Evolutionary conservation across 2,797 vertebrate species (phyloP), one percentile per base, ranked within the genome.

Genomic region (Phrynocephalus forsythii): DNA sequence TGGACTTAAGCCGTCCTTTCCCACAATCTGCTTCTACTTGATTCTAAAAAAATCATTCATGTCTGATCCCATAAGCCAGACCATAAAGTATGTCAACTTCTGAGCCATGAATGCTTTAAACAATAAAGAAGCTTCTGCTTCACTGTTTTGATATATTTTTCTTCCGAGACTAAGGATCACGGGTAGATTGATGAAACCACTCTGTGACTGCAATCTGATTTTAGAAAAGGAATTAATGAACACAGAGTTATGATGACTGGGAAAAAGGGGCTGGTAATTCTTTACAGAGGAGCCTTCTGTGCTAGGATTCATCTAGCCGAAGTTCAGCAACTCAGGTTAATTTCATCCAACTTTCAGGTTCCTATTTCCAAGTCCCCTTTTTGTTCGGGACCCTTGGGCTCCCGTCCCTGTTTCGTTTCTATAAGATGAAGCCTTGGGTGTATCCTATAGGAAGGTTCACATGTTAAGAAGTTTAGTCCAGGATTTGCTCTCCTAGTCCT

Each of bases 11-110:
- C 75, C 38, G 83, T 92, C 88, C 38, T 88, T 90, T 91, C 81
- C 79, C 73, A 84, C 67, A 90, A 72, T 87, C 84, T 94, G 77
- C 79, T 94, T 94, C 91, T 11, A 82, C 44, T 94, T 94, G 90
- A 44, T 92, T 84, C 78, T 81, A 88, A 60, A 85, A 84, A 88
- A 75, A 80, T 30, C 68, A 24, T 89, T 89, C 71, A 24, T 50
- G 48, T 91, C 92, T 88, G 68, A 91, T 91, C 76, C 86, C 84
- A 84, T 88, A 87, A 92, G 18, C 33, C n/a, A 87, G 66, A 24
- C 60, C 38, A 77, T 83, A 92, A 92, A 93, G 28, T 44, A 77
- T 16, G 30, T 90, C 79, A 85, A 28, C 79, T 91, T 93, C 66
- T 88, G 88, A 93, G 63, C 88, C 82, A 28, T 79, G 67, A 89